phyloP scores from a whole-genome alignment of 1,140 invertebrate species.

The Aporrectodea caliginosa region DNA sequence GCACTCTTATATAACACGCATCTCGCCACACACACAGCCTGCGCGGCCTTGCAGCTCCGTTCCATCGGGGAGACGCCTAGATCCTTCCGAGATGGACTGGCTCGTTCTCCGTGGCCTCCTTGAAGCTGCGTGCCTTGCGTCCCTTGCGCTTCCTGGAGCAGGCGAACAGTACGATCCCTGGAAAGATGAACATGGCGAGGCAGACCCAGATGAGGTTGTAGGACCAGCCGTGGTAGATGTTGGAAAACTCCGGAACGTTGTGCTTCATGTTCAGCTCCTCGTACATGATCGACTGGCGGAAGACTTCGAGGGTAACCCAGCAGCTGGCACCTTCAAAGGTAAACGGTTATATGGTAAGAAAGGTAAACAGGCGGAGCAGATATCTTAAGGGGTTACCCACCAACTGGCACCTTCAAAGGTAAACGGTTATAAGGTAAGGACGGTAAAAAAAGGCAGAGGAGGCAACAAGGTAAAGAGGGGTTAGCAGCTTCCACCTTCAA shows the following conservation, averaged over 20 bases:
- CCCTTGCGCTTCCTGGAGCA: conserved; percentile 72
- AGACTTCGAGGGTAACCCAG: conserved; percentile 5
- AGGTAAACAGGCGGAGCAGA: too few relatives aligned
- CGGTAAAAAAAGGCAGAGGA: too few relatives aligned
- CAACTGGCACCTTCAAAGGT: too few relatives aligned
- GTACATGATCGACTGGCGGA: conserved; percentile 11
- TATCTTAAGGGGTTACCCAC: too few relatives aligned
- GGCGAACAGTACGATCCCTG: conserved; percentile 70
- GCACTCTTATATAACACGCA: too few relatives aligned
- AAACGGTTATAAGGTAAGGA: too few relatives aligned
- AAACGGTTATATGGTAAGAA: too few relatives aligned
- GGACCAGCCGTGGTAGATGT: conserved; percentile 65
- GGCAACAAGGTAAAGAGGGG: too few relatives aligned
- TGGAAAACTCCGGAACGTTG: conserved; percentile 46
- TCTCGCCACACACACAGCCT: too few relatives aligned
- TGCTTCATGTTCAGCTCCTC: conserved; percentile 1
- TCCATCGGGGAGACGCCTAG: too few relatives aligned
- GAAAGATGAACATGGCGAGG: conserved; percentile 66
- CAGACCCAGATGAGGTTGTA: conserved; percentile 76
- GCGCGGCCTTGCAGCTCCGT: too few relatives aligned
- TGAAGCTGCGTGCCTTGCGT: conserved; percentile 65
- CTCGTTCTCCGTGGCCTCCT: conserved; percentile 77
- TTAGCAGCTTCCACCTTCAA: too few relatives aligned
- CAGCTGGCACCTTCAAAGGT: conserved; percentile 5
- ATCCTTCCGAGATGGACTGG: conserved; percentile 73